Evolutionary conservation across 2,113 vertebrate species (phyloP), one percentile per base, ranked within the genome.

Genomic region (Pelecanoides urinatrix): DNA sequence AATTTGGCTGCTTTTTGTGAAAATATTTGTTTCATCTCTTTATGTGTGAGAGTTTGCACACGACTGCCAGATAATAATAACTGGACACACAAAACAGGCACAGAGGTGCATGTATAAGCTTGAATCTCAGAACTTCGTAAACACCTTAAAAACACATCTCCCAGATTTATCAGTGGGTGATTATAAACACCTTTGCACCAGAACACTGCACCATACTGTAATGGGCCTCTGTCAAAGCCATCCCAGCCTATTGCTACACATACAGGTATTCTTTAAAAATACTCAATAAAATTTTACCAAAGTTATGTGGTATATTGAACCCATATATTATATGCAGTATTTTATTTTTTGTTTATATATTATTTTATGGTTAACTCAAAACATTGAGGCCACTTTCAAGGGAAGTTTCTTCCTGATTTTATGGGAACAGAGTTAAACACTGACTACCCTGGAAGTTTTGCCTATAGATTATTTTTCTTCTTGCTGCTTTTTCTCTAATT

Each of bases 41-140:
- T 20, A 4, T 8, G 1, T 22, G 9, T 7, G 8, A 75, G 9
- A 38, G 29, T 50, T 58, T 44, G 52, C 56, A 75, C 3, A 3
- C 1, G 7, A 58, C 30, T 0, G 0, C 13, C 53, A 53, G 55
- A 8, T 7, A 45, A 10, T n/a, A n/a, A 26, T 9, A 27, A 47
- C 14, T 34, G 38, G 45, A 23, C 55, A 45, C 16, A 22, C 7
- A 30, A 34, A 68, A 8, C 12, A 27, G 55, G 16, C 40, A 65
- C 29, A 76, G 38, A 38, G 12, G 13, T 6, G 4, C 29, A 44
- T 3, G 4, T 14, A 50, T 10, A 23, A 76, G 40, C 9, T 21
- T 30, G 5, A 27, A 45, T 23, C 22, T n/a, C 44, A n/a, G 30
- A 61, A 58, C 44, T 59, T 61, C 44, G 22, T 21, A 5, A 68